Evolutionary conservation across 2,888 invertebrate species (phyloP).

Genomic region (Carcina quercana): DNA sequence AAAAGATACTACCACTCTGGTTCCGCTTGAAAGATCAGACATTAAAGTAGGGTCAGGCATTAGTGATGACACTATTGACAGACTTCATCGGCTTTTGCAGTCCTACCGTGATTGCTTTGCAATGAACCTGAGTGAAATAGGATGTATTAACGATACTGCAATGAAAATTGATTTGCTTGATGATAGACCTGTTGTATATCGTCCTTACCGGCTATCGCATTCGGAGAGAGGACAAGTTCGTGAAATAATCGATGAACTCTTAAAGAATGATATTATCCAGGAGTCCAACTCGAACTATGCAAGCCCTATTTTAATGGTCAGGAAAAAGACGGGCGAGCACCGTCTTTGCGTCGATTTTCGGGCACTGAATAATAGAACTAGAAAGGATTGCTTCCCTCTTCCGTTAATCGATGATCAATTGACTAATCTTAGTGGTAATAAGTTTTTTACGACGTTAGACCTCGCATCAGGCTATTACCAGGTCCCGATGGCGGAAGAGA

Average conservation of each 20-base stretch:
- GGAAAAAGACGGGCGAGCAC: constrained; percentile 17
- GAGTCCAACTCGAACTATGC: constrained; percentile 18
- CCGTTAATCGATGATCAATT: constrained; percentile 21
- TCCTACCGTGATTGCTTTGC: constrained; percentile 3
- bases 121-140: constrained; percentile 12
- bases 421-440: constrained; percentile 23
- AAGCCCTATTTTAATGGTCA: constrained; percentile 17
- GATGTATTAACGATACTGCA: constrained; percentile 9
- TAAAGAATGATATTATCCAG: constrained; percentile 15
- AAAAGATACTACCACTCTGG: not conserved
- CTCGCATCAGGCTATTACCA: constrained; percentile 34
- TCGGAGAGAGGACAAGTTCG: constrained; percentile 15
- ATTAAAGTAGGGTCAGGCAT: not conserved
- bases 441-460: constrained; percentile 26
- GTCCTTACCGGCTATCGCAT: constrained; percentile 16
- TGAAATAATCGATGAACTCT: constrained; percentile 15
- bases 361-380: constrained; percentile 21
- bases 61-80: not conserved
- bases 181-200: constrained; percentile 15
- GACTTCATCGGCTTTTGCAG: not conserved
- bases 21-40: not conserved
- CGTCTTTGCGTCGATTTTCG: constrained; percentile 21
- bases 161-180: constrained; percentile 16
- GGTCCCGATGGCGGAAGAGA: constrained; percentile 22
- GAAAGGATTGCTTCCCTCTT: constrained; percentile 16